phyloP scores from a whole-genome alignment of 2,113 vertebrate species.

The Zosterops japonicus region DNA sequence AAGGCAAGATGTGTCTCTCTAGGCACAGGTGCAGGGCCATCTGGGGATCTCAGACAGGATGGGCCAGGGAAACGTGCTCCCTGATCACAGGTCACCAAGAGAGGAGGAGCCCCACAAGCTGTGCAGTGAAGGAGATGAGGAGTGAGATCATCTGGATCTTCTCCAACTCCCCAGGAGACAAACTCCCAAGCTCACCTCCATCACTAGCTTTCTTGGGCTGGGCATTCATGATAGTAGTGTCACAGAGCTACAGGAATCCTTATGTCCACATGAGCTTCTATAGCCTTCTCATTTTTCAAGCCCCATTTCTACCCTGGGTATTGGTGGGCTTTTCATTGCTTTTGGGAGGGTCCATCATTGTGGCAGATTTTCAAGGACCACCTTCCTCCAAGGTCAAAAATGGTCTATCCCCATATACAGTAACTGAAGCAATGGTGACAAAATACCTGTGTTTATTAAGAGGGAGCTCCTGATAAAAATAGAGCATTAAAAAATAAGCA shows the following conservation, averaged over 20 bases:
- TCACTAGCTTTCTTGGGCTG: conserved; percentile 83
- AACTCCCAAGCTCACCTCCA: not conserved
- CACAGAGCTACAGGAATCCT: conserved; percentile 85
- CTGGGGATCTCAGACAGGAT: not conserved
- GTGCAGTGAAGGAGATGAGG: not conserved
- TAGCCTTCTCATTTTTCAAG: conserved; percentile 88
- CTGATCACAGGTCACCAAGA: not conserved
- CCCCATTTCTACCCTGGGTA: conserved; percentile 85
- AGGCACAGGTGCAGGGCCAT: not conserved
- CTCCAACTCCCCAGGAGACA: not conserved
- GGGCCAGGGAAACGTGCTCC: not conserved
- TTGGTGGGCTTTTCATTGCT: conserved; percentile 89
- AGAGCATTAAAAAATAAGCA: not conserved
- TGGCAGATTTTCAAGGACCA: not conserved
- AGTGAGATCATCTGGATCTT: not conserved
- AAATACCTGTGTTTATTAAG: not conserved
- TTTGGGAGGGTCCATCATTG: conserved; percentile 85
- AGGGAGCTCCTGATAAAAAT: not conserved
- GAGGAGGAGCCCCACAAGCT: not conserved
- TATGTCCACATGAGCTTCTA: conserved; percentile 89
- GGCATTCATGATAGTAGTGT: conserved; percentile 85
- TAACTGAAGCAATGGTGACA: not conserved
- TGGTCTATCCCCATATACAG: not conserved
- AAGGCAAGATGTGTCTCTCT: not conserved
- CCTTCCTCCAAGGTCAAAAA: not conserved